Conservation (phyloP, 2,797 vertebrate species). For the Tragelaphus eurycerus region DNA sequence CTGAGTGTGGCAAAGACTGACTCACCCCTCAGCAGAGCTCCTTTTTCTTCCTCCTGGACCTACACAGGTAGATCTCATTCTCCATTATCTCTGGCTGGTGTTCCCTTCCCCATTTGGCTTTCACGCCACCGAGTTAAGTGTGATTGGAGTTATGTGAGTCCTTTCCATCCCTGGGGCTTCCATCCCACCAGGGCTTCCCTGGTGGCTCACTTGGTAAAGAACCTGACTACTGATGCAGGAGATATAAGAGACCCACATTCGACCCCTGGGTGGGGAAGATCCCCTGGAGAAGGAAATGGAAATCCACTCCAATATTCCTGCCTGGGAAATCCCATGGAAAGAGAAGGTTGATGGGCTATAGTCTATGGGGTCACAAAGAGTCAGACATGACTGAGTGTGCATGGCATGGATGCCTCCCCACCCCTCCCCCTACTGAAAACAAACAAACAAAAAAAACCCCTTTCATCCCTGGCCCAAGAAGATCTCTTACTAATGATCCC, state of each 20-base stretch:
- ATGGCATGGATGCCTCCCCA: neutral
- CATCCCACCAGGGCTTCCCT: neutral
- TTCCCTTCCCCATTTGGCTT: neutral
- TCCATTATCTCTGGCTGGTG: neutral
- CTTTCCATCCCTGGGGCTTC: neutral
- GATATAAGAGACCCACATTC: fast-evolving
- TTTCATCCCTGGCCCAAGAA: neutral
- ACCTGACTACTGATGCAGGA: neutral
- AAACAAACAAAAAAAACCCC: neutral
- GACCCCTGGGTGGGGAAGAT: neutral
- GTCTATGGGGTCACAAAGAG: neutral
- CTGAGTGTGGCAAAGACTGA: neutral
- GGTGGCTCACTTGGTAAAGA: neutral
- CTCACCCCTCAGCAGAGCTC: neutral
- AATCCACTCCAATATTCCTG: neutral
- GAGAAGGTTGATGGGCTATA: neutral
- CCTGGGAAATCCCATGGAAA: neutral
- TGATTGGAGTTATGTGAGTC: neutral
- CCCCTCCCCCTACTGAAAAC: neutral
- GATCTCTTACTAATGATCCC: neutral
- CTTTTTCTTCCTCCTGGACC: neutral
- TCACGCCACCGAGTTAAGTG: neutral
- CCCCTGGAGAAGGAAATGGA: neutral
- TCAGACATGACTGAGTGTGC: neutral
- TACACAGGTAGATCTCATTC: neutral